Base-by-base conservation (phyloP, 2,113 vertebrate species). In the Microcebus murinus region DNA sequence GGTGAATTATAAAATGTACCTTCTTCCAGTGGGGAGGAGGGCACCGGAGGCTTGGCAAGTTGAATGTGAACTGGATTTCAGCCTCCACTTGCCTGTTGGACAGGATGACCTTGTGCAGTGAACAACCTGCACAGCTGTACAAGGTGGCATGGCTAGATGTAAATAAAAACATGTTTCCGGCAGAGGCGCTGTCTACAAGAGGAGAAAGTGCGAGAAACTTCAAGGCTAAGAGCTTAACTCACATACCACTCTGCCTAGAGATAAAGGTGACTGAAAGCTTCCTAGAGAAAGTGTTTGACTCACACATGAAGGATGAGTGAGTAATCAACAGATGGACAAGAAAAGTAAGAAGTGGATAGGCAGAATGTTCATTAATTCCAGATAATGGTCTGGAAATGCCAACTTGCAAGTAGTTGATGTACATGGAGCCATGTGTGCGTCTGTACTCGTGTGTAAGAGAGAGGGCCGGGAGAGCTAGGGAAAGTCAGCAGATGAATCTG, bases 251-350 rank as follows among this genome's bases (percentile, higher is more conserved):
- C 1, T 4, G 92, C 74, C 83, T 25, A 67, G 27, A 36, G 21
- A 59, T 31, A 48, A 55, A 9, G 13, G 17, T 34, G 63, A 57
- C 95, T 68, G 14, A 34, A 39, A 80, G 74, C 36, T 76, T 74
- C 39, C 85, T 11, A 1, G 59, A 57, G 91, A 42, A 85, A 45
- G 71, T 2, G 50, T 77, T 48, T 91, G 95, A 93, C 73, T 88
- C 97, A 95, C 83, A 77, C 31, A 27, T 36, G 84, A 92, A 36
- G n/a, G 65, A 65, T 52, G 52, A 50, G 67, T 82, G 80, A 0
- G 48, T 57, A 50, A 68, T 27, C 77, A 88, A 50, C 95, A 93
- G 95, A 96, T 83, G 87, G 92, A 15, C 34, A 17, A 68, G 42
- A 1, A 25, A 39, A 39, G 55, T 6, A 13, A 80, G 88, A 52